Percentiles rank a stretch among this genome's conserved stretches.
phyloP scores from a whole-genome alignment of 2,888 invertebrate species.

The Pherbina coryleti region DNA sequence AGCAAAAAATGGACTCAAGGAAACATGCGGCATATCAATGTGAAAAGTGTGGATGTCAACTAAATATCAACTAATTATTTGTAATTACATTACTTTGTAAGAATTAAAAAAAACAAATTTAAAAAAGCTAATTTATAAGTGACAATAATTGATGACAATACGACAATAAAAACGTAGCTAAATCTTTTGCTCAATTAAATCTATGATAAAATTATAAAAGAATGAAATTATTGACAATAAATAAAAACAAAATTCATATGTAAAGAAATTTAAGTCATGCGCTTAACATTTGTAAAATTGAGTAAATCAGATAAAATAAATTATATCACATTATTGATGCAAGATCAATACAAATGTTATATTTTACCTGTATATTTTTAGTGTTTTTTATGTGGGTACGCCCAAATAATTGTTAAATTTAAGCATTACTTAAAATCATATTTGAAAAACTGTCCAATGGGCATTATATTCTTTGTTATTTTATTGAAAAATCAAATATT shows the following conservation, averaged over 20 bases:
- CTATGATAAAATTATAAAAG: constrained; percentile 47
- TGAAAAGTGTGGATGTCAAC: not conserved
- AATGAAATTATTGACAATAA: constrained; percentile 51
- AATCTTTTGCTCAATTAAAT: constrained; percentile 49
- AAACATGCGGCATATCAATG: not conserved
- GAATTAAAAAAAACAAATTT: constrained; percentile 34
- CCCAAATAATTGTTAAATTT: constrained; percentile 16
- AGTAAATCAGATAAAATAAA: constrained; percentile 8
- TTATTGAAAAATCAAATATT: too few species aligned
- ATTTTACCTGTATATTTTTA: constrained; percentile 31
- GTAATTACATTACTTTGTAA: constrained; percentile 35
- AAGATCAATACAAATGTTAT: constrained; percentile 17
- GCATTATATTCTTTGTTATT: too few species aligned
- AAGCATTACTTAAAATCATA: not conserved
- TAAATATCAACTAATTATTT: not conserved
- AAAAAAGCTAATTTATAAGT: constrained; percentile 37
- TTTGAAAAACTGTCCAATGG: too few species aligned
- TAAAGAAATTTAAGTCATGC: constrained; percentile 18
- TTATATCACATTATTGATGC: not conserved
- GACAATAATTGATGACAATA: constrained; percentile 52
- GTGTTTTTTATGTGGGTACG: constrained; percentile 39
- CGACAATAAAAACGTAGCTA: constrained; percentile 57
- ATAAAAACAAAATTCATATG: constrained; percentile 28
- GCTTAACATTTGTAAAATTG: constrained; percentile 20
- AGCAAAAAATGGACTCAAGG: not conserved